Base-by-base conservation (phyloP, 2,888 invertebrate species). In the Drosophila pegasa region DNA sequence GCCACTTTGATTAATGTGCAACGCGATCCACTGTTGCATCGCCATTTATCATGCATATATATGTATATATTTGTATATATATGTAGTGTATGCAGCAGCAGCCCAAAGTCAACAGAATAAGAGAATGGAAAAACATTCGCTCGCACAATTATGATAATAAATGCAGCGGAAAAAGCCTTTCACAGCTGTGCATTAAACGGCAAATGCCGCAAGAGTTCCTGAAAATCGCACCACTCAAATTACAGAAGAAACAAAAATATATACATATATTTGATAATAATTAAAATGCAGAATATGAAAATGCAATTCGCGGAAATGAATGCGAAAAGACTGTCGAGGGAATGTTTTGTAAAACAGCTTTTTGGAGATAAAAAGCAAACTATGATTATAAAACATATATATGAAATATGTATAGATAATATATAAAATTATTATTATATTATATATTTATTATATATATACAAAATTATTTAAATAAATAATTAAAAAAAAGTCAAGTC, bases 1-100 rank as follows among this genome's bases (percentile, higher is more conserved):
- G 55, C 56, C 35, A 47, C 63, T 75, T 69, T 81, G 79, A 79
- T 75, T 79, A 79, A 79, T 79, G 79, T 63, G 64, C 64, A 50
- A 50, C 41, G 41, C 56, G 54, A 57, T 56, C 52, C 58, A 37
- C 43, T 45, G 55, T 50, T 62, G 65, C 65, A 65, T 55, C 40
- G 14, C 56, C 56, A 67, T 68, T 55, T 48, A 71, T 58, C 66
- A 71, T 27, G 27, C 8, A 43, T 7, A 63, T 20, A 37, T 2
- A 31, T 3, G 29, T 6, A 27, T 7, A n/a, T 12, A 20, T 5
- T 12, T 18, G 18, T 9, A 33, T n/a, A 18, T 29, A 14, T 20
- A 29, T 14, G 38, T 8, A 6, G 25, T 25, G 25, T 4, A 43
- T 9, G 16, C 35, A 35, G 10, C 40, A 10, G 40, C 14, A 50